Base-by-base conservation (phyloP, 2,113 vertebrate genomes). In the Stegostoma tigrinum region DNA sequence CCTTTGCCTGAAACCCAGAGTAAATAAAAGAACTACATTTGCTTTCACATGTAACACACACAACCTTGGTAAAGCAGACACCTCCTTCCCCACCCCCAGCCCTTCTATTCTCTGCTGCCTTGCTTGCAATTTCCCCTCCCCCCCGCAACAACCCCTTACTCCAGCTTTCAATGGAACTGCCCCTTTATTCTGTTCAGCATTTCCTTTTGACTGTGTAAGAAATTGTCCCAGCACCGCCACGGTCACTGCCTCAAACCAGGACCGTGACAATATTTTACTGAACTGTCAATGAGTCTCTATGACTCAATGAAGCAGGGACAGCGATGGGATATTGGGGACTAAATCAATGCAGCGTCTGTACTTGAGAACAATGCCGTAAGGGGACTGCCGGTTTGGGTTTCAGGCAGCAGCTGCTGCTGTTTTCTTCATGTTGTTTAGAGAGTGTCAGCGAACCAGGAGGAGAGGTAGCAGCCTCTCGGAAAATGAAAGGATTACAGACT, bases 191-290 rank as follows among this genome's bases (percentile, higher is more conserved):
- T 80, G 75, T 38, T 85, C 42, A 87, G 21, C 24, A 3, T 27
- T 87, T 87, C 24, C 42, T 52, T 61, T 87, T 27, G 42, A 87
- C 85, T 52, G 19, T 80, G 38, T 61, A 83, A 83, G n/a, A 83
- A 83, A 45, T 0, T 45, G 24, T 52, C 42, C 83, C 23, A 48
- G 21, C 83, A 19, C 83, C 6, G 45, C 5, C 45, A 6, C 52
- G 42, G 78, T 5, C 80, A 83, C 80, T 83, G 38, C 38, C 80
- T 83, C 80, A 83, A 83, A 42, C 17, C 80, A 42, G 80, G 80
- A 83, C 85, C 42, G 85, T 87, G 85, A 87, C 85, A 87, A 52
- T 87, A 87, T 27, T 87, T 52, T 87, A 87, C 52, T 87, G 85
- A 83, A 45, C 38, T 42, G 85, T 87, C 45, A 87, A 24, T 61